Evolutionary conservation across 2,888 invertebrate genomes (phyloP), one percentile per base, ranked within the genome.

Genomic region (Catocala fraxini): DNA sequence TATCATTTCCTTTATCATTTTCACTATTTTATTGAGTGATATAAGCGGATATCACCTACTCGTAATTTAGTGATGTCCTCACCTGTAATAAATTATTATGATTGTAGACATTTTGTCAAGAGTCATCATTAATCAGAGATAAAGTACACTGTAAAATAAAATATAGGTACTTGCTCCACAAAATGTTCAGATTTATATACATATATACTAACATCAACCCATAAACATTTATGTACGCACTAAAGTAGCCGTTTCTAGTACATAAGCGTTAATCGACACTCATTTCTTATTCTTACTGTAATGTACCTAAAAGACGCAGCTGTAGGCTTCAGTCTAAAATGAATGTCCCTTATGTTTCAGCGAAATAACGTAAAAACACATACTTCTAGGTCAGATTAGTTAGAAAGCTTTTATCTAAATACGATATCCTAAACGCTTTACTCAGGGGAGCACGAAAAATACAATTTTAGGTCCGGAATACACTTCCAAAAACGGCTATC

Each of bases 321-420:
- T 73, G 68, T 59, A 59, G 46, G 15, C 12, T 34, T n/a, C 10
- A 41, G 54, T 35, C 58, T 25, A 39, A 48, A 48, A 61, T 39
- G 57, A 59, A 58, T 59, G 46, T 61, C 46, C 25, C 45, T 51
- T 57, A 59, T 56, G 49, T 65, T 68, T 61, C 61, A 34, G 61
- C 42, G 35, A 59, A 59, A 62, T n/a, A 51, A 52, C 41, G 46
- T 41, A 59, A 64, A 63, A 55, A 54, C n/a, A 62, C 51, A 60
- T 43, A 52, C 42, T 42, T 65, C 59, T 46, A 59, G 56, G 60
- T 57, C 47, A 59, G 13, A 60, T 55, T 61, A 63, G 33, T 51
- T 57, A 15, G 46, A 51, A 71, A 34, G 64, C 67, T 73, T 73
- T 69, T 74, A 73, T 74, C 60, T 56, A 66, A 74, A 70, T 59